Base-by-base conservation (phyloP, 1,140 invertebrate species). In the Yoshiicerus persimilis region DNA sequence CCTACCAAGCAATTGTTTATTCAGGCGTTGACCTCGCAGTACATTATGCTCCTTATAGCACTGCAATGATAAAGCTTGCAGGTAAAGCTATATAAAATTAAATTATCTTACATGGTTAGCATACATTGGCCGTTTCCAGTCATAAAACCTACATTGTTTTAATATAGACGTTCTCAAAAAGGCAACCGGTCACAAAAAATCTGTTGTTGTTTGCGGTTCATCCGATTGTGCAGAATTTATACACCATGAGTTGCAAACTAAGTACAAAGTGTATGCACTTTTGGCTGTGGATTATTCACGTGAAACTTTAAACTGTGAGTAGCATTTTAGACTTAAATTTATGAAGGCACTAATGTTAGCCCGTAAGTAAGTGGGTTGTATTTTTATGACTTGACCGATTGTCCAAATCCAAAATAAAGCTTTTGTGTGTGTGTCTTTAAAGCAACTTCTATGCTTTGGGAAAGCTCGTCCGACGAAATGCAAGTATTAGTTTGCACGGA, bases 401-500 rank as follows among this genome's bases (percentile, higher is more conserved):
- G 41, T 47, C 11, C 2, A 47, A 47, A 16, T 20, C 11, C 20
- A 8, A 41, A 13, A n/a, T 23, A 27, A 27, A 66, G 10, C 13
- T 27, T 70, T 70, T 9, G 13, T 70, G 25, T 70, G 1, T 20
- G n/a, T n/a, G n/a, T n/a, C n/a, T 77, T 41, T 32, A 10, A 34
- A 87, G 87, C 30, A 32, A 36, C 62, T 20, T n/a, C 36, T 10
- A 39, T 39, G 39, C 20, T 23, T 13, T 87, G 87, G 87, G 47
- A 34, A 0, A 75, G 56, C 23, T 75, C 75, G 16, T 23, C 27
- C 5, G 41, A 41, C 3, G 20, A 25, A 20, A 20, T 20, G 39
- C 87, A 83, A 25, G 34, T 87, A 6, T n/a, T 87, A 6, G 41
- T 83, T 62, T 83, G 75, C 47, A 87, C 75, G n/a, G 87, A 87